Evolutionary conservation across 1,140 invertebrate species (phyloP), one percentile per base, ranked within the genome.

Genomic region (Aphidius gifuensis): DNA sequence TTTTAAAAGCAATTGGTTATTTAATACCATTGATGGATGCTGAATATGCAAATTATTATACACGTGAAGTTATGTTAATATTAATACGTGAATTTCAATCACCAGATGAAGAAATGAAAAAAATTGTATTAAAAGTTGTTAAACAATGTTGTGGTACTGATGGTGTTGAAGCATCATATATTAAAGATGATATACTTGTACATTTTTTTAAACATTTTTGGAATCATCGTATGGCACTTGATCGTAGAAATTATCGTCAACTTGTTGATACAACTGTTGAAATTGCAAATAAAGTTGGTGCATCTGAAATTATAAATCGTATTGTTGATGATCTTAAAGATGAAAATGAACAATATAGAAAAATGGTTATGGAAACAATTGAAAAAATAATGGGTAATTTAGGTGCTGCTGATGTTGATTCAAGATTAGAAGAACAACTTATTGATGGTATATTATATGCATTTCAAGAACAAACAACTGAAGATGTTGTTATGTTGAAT

Each of bases 361-460:
- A 99, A 84, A 99, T 99, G 97, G 97, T 99, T 1, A 99, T 99
- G 96, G 98, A 99, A 79, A 99, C 96, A 0, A 99, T 99, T 65
- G 98, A 99, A 78, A 99, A 99, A 79, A 94, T 99, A 61, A 95
- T 99, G 87, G 93, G 92, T 6, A 97, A 98, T 79, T 84, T 99
- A 21, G 98, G 98, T 44, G 96, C 97, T 0, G 93, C 95, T 0
- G 97, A 99, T 77, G 97, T 99, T 54, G 97, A 99, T 80, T 96
- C 94, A 0, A 85, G 97, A 48, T 81, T 99, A 1, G 98, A 99
- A 80, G 98, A 99, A 82, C 97, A 98, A 74, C 86, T 99, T 9
- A 99, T 99, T 80, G 97, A 99, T 74, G 98, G 98, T 68, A 99
- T 99, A 71, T 81, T 99, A 16, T 99, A 99, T 74, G 97, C 97